Evolutionary conservation across 2,113 vertebrate species (phyloP).

Genomic region (Ammospiza caudacuta): DNA sequence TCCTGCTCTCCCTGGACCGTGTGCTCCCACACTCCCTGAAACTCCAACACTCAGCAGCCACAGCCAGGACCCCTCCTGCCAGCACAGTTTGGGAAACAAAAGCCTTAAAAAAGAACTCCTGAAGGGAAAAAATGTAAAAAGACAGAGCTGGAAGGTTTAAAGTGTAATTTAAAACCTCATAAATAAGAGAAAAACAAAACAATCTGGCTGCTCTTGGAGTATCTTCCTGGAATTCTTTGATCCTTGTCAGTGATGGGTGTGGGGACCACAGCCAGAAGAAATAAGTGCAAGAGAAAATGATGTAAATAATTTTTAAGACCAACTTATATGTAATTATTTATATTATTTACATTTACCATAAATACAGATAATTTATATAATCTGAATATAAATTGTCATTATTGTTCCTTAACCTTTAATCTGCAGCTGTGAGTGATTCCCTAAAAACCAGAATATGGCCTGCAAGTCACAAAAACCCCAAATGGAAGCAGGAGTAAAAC

Average conservation of each 20-base stretch:
- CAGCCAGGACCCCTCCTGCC: background rate
- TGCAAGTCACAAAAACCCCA: background rate
- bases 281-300: background rate
- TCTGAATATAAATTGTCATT: background rate
- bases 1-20: background rate
- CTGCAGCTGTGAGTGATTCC: background rate
- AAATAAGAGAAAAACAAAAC: constrained; percentile 17
- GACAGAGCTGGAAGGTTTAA: background rate
- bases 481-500: background rate
- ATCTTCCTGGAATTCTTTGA: background rate
- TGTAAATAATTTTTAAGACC: background rate
- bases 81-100: background rate
- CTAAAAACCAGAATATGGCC: background rate
- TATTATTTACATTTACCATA: background rate
- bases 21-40: background rate
- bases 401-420: background rate
- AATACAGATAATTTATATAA: background rate
- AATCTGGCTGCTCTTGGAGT: background rate
- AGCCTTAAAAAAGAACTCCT: background rate
- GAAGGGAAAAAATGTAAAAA: background rate
- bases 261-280: background rate
- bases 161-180: background rate
- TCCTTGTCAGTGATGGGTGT: background rate
- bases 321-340: background rate
- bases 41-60: background rate